Base-by-base conservation (phyloP, 2,797 vertebrate genomes). In the Hoplostethus atlanticus region DNA sequence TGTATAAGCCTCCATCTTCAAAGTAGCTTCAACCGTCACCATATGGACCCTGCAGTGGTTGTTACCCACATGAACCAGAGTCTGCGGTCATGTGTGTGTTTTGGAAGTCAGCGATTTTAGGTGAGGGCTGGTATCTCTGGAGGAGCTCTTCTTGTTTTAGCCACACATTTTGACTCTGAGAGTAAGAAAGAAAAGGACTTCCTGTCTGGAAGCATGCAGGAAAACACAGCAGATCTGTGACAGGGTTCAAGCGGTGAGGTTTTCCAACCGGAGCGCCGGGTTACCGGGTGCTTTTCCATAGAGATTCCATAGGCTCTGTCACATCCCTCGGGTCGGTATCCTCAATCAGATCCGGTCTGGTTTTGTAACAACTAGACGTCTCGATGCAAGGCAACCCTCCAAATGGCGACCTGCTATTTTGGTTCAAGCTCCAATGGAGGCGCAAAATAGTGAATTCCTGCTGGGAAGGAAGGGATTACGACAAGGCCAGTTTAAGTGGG, bases 291-390 rank as follows among this genome's bases (percentile, higher is more conserved):
- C 73, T 73, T 80, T 70, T 59, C 67, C 54, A 64, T 48, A 34
- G 69, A 78, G 76, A 84, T 38, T 51, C 6, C 42, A 44, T 6
- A 10, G 50, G 78, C 73, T 85, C 50, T 25, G 50, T 11, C 58
- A 77, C 84, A 76, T 90, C 83, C 84, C 83, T 40, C 34, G 79
- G 77, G 87, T 83, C 42, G 57, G 73, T 68, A 72, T 89, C 87
- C 21, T 88, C 84, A 80, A 86, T 89, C 70, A 58, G 69, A 91
- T 87, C 77, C 77, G 73, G 83, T 64, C 82, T 73, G 76, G 75
- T 83, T 83, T 81, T 81, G 83, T 83, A 84, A 87, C 84, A 84
- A 84, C 81, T 73, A 4, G 15, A 16, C 55, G 10, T 57, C 13
- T 9, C 5, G 31, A 34, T 38, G 30, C 25, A 8, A 16, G n/a